These are phyloP conservation scores for Ceratitis capitata DNA, from an alignment of 1,140 invertebrate species.

Conservation along the genomic window DNA sequence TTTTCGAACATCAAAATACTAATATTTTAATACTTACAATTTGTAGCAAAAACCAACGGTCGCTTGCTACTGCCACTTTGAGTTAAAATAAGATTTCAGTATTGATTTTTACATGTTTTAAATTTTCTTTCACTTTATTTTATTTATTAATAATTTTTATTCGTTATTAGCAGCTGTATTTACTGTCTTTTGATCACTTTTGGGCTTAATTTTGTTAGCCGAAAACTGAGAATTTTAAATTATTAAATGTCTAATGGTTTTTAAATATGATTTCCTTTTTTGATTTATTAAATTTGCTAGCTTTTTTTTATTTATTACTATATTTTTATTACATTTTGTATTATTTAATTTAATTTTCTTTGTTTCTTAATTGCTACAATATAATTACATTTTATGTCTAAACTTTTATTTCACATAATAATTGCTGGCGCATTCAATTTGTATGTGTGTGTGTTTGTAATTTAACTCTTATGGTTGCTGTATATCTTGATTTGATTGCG, in stretches of 20 bases:
- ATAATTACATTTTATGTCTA: not conserved
- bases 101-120: constrained; percentile 38
- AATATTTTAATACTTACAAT: too few species aligned
- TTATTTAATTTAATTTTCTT: not conserved
- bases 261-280: not conserved
- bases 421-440: not conserved
- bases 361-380: not conserved
- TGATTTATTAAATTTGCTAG: constrained; percentile 5
- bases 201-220: constrained; percentile 11
- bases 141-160: constrained; percentile 23
- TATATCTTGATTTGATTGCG: not conserved
- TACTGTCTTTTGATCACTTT: constrained; percentile 10
- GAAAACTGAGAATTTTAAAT: not conserved
- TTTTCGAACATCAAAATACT: too few species aligned
- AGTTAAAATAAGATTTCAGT: not conserved
- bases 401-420: not conserved
- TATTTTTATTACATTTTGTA: not conserved
- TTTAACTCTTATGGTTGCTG: not conserved
- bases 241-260: not conserved
- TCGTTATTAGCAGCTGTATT: constrained; percentile 28
- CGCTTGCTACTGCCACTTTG: not conserved
- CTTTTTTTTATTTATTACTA: not conserved
- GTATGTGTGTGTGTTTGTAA: not conserved
- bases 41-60: too few species aligned
- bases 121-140: constrained; percentile 24